Conservation (phyloP, 2,888 invertebrate genomes). For the Drosophila monieri region DNA sequence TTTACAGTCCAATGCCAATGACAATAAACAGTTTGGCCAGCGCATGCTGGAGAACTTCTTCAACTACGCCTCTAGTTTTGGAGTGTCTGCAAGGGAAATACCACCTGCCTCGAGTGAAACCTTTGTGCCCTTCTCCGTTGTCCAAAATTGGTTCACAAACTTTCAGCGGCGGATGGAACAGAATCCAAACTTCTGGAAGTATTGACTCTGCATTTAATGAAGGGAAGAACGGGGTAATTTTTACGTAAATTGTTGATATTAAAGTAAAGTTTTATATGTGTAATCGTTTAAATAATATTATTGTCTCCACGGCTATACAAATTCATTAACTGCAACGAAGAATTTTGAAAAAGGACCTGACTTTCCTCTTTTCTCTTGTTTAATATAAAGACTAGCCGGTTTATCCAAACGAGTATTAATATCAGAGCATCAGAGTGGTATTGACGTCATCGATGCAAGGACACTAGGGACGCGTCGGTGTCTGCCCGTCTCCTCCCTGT, state of each 20-base stretch:
- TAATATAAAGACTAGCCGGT: not conserved
- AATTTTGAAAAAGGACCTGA: not conserved
- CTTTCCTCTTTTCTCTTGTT: not conserved
- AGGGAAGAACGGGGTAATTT: conserved; percentile 3
- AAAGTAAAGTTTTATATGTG: conserved; percentile 29
- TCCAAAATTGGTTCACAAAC: conserved; percentile 97
- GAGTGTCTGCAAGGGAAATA: conserved; percentile 91
- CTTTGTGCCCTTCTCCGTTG: conserved; percentile 93
- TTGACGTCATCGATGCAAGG: too few species aligned
- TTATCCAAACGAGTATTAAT: not conserved
- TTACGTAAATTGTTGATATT: conserved; percentile 27
- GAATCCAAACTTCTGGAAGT: conserved; percentile 97
- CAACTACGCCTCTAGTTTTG: conserved; percentile 96
- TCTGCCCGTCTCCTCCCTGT: not conserved
- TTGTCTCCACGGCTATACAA: not conserved
- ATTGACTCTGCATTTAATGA: conserved; percentile 50
- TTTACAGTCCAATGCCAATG: conserved; percentile 83
- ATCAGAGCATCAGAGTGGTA: too few species aligned
- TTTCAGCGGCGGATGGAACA: conserved; percentile 94
- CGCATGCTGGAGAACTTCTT: conserved; percentile 97
- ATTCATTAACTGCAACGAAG: not conserved
- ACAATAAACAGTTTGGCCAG: conserved; percentile 89
- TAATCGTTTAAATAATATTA: conserved; percentile 7
- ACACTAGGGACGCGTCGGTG: not conserved
- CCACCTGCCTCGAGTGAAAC: conserved; percentile 89